phyloP scores from a whole-genome alignment of 2,888 invertebrate species.

The Brachylomia viminalis region DNA sequence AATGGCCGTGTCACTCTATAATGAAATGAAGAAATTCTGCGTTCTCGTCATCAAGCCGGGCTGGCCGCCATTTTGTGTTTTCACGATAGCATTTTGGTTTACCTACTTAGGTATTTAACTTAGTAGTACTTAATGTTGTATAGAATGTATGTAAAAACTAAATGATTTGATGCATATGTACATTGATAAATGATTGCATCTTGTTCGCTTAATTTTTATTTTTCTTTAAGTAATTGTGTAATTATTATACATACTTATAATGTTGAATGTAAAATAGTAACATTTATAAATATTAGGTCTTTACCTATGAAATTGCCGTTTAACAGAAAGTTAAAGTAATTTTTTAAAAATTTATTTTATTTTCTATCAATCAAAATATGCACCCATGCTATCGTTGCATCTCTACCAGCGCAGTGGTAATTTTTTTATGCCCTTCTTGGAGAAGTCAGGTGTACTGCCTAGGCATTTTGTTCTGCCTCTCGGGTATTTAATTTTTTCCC shows the following conservation, averaged over 20 bases:
- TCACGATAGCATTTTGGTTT: constrained; percentile 3
- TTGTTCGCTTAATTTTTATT: neutral
- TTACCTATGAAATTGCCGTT: no score
- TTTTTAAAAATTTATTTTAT: no score
- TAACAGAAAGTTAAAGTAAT: no score
- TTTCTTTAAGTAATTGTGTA: neutral
- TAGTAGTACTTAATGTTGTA: neutral
- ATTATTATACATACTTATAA: neutral
- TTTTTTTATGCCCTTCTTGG: no score
- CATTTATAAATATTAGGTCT: neutral
- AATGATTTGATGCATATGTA: no score
- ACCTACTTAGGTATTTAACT: neutral
- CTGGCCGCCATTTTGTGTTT: constrained; percentile 44
- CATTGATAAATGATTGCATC: no score
- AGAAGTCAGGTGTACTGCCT: no score
- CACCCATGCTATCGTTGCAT: no score
- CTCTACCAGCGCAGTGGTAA: no score
- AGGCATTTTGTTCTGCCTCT: no score
- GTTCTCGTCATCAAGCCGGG: constrained; percentile 16
- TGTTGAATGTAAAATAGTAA: neutral
- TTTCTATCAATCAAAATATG: no score
- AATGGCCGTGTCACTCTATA: constrained; percentile 46
- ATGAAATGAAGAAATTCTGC: constrained; percentile 37
- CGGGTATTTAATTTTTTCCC: no score
- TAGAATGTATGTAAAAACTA: neutral